phyloP scores from a whole-genome alignment of 2,113 vertebrate genomes.

The Diadophis punctatus region DNA sequence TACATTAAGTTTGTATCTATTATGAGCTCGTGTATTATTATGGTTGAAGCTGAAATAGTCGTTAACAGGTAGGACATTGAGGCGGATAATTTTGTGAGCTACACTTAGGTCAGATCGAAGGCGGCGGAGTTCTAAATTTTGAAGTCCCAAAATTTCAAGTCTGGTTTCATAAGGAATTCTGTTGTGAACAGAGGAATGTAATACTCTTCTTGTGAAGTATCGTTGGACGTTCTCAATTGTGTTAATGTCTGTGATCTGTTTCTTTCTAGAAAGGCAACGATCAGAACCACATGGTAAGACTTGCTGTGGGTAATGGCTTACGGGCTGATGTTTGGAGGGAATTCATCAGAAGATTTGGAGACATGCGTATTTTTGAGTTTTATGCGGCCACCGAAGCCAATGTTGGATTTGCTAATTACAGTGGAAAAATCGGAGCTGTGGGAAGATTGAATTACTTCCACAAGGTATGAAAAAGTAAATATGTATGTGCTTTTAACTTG shows the following conservation, averaged over 20 bases:
- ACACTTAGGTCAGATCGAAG: too few species aligned
- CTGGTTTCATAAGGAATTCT: too few species aligned
- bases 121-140: too few species aligned
- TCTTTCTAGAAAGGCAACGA: constrained; percentile 75
- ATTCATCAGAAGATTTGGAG: constrained; percentile 80
- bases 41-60: too few species aligned
- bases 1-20: too few species aligned
- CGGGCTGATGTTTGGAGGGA: constrained; percentile 83
- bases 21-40: too few species aligned
- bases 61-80: too few species aligned
- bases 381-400: constrained; percentile 88
- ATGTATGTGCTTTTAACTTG: neutral
- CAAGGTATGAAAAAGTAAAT: constrained; percentile 64
- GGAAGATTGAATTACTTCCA: constrained; percentile 76
- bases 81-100: too few species aligned
- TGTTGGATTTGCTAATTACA: constrained; percentile 81
- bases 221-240: too few species aligned
- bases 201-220: too few species aligned
- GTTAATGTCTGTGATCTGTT: neutral
- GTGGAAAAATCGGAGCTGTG: constrained; percentile 78
- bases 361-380: constrained; percentile 78
- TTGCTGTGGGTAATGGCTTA: constrained; percentile 83
- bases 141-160: too few species aligned
- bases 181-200: too few species aligned
- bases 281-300: constrained; percentile 75